Evolutionary conservation across 2,113 vertebrate species (phyloP).

Genomic region (Channa maculata): DNA sequence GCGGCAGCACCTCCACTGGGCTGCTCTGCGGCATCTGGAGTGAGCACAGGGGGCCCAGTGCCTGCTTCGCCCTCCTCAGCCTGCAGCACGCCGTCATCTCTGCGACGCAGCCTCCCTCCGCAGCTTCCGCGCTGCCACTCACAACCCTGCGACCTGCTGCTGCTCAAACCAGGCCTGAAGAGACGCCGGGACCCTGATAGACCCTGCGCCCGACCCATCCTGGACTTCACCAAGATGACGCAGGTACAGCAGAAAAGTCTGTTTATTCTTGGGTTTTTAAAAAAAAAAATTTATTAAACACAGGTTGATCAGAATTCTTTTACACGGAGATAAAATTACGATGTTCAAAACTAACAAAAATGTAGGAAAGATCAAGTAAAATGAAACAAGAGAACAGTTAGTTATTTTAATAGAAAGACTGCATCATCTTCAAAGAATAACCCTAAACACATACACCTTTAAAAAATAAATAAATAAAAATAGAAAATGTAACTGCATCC

Average conservation of each 20-base stretch:
- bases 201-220: conserved; percentile 87
- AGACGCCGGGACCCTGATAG: conserved; percentile 87
- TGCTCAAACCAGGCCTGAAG: conserved; percentile 87
- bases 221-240: conserved; percentile 91
- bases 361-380: too few species aligned
- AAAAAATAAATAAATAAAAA: too few species aligned
- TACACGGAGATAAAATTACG: too few species aligned
- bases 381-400: too few species aligned
- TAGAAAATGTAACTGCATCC: too few species aligned
- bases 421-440: too few species aligned
- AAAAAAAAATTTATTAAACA: too few species aligned
- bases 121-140: conserved; percentile 92
- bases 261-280: too few species aligned
- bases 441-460: too few species aligned
- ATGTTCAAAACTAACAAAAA: too few species aligned
- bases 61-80: conserved; percentile 87
- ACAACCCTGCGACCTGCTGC: conserved; percentile 90
- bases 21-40: conserved; percentile 61
- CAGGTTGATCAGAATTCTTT: too few species aligned
- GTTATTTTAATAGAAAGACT: too few species aligned
- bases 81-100: conserved; percentile 88
- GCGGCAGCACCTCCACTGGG: conserved; percentile 77
- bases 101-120: conserved; percentile 83
- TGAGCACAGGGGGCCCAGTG: conserved; percentile 53
- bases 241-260: conserved; percentile 80